phyloP scores from a whole-genome alignment of 2,888 invertebrate genomes.

The Gasteruption jaculator region DNA sequence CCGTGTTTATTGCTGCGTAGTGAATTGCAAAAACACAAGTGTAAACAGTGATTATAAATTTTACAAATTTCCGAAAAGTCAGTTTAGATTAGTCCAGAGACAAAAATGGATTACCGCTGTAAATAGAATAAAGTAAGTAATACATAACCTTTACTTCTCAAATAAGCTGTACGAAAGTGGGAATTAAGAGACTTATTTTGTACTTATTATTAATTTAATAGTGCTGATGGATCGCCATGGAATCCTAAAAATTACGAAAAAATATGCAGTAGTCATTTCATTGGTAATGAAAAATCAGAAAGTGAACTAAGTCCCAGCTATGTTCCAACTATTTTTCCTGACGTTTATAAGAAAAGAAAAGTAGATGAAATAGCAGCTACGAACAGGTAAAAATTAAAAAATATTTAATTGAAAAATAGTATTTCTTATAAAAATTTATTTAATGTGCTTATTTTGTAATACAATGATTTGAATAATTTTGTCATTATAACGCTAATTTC shows the following conservation, averaged over 20 bases:
- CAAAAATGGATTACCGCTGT: conserved; percentile 14
- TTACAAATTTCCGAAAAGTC: conserved; percentile 14
- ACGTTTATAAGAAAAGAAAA: conserved; percentile 9
- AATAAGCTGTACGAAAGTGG: too few species aligned
- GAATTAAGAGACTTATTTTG: too few species aligned
- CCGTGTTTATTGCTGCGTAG: conserved; percentile 15
- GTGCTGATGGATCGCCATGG: conserved; percentile 14
- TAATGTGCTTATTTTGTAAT: too few species aligned
- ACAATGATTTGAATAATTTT: too few species aligned
- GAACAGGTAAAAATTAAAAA: conserved; percentile 1
- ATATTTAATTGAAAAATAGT: not conserved
- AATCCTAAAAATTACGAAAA: conserved; percentile 13
- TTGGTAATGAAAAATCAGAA: conserved; percentile 12
- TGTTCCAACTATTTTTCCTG: conserved; percentile 16
- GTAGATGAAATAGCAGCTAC: conserved; percentile 6
- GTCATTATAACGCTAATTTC: too few species aligned
- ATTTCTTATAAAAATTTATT: too few species aligned
- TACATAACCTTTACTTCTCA: too few species aligned
- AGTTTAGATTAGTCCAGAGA: conserved; percentile 13
- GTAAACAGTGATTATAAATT: conserved; percentile 15
- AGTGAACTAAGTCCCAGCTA: conserved; percentile 9
- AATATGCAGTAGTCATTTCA: conserved; percentile 15
- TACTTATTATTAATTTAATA: too few species aligned
- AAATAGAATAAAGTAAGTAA: conserved; percentile 15
- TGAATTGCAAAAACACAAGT: conserved; percentile 15